Evolutionary conservation across 2,888 invertebrate genomes (phyloP), one percentile per base, ranked within the genome.

Genomic region (Apodemia duryi): DNA sequence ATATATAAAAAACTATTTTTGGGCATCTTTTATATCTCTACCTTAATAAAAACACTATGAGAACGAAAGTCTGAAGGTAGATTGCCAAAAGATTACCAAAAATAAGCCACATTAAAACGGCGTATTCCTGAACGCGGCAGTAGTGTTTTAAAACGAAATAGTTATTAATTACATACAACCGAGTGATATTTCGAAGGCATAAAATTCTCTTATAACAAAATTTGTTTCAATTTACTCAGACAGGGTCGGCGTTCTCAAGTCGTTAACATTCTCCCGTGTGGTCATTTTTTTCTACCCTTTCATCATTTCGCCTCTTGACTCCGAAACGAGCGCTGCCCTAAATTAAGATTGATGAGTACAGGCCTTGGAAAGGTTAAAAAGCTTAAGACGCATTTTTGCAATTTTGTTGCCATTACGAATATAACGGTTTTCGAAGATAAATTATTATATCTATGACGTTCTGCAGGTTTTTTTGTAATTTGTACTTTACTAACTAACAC

Each of bases 331-430:
- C 65, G 62, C 38, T 66, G 65, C 46, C 61, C 63, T 43, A 63
- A 68, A 68, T 66, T 68, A 63, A 66, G 68, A 68, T 68, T 68
- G 64, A 68, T 66, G 64, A 57, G 61, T 60, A 28, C 62, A 63
- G 43, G 29, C 11, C 63, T 60, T 28, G 51, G 65, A 35, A 62
- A 46, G n/a, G 49, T 54, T 60, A 65, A 67, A 62, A 62, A 65
- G 49, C 41, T 62, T 54, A 62, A 62, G 13, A 62, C 46, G 62
- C n/a, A 46, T 54, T 57, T 60, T 63, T 64, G 60, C 62, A 67
- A 65, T 67, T 67, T 63, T 62, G 66, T 41, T 10, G 38, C 46
- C 51, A 51, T 60, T 64, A 49, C 49, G 35, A 61, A 61, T 46
- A 38, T 49, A 46, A 63, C 41, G 54, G 54, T 38, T 32, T 29